Evolutionary conservation across 1,140 invertebrate genomes (phyloP), one percentile per base, ranked within the genome.

Genomic region (Lucilia sericata): DNA sequence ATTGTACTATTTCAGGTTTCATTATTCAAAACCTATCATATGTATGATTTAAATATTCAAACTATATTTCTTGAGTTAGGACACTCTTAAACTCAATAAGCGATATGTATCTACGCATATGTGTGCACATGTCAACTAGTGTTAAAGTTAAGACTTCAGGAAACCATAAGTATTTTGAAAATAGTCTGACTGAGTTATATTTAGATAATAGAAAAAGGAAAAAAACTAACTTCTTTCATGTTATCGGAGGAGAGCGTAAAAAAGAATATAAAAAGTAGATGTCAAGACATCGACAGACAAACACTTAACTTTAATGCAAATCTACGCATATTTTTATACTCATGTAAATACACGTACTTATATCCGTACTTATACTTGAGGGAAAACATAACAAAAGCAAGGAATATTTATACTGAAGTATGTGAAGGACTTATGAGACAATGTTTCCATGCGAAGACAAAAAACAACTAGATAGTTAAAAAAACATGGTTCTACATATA

Each of bases 131-230:
- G 55, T n/a, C 55, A 60, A 60, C 1, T 7, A 14, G 17, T 60
- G 55, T 60, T 60, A 60, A 60, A 60, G 55, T 60, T 60, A n/a
- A 60, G 55, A 60, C 55, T 60, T 60, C 55, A 17, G 55, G n/a
- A 60, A 60, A 60, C 55, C 55, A n/a, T 60, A 60, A 60, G 14
- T 14, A 30, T 60, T 60, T 60, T 60, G n/a, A n/a, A 60, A 60
- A 60, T 5, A 14, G 55, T 17, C 55, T 60, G 5, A 60, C 14
- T 60, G 14, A 5, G 14, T 60, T 60, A 5, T 17, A n/a, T 60
- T 60, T n/a, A 60, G 55, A 2, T 17, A 7, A n/a, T 60, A 60
- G 55, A 17, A 60, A n/a, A 14, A n/a, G n/a, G n/a, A 60, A 60
- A 60, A 0, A n/a, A 17, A 60, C n/a, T 60, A 60, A 60, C n/a